Conservation (phyloP, 2,888 invertebrate species). For the Syrista parreyssii region DNA sequence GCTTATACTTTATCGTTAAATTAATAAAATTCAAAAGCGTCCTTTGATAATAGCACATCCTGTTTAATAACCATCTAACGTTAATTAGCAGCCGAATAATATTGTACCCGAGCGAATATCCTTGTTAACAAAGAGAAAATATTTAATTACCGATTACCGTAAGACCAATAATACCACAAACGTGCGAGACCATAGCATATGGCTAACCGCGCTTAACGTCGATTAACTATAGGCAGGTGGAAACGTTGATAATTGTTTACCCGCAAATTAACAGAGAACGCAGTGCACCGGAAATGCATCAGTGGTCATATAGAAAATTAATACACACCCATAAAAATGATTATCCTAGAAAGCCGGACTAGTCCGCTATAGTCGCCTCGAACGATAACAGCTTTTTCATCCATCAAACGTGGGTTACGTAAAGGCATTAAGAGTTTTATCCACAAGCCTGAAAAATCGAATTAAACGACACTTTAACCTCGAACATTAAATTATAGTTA, state of each 20-base stretch:
- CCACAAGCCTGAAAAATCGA: not conserved
- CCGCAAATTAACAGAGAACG: not conserved
- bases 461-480: not conserved
- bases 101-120: not conserved
- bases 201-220: not conserved
- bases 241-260: not conserved
- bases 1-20: not conserved
- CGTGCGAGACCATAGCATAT: not conserved
- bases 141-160: not conserved
- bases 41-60: not conserved
- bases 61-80: not conserved
- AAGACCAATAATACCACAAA: not conserved
- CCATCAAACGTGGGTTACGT: not conserved
- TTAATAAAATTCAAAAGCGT: not conserved
- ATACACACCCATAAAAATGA: not conserved
- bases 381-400: not conserved
- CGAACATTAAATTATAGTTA: not conserved
- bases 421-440: not conserved
- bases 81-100: not conserved
- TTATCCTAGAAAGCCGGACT: not conserved
- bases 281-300: not conserved
- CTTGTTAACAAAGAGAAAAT: not conserved
- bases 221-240: not conserved
- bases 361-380: not conserved
- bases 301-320: not conserved